Percentiles rank a stretch among this genome's conserved stretches.
Evolutionary conservation across 2,797 vertebrate genomes (phyloP).

Genomic region (Myotis pilosus): DNA sequence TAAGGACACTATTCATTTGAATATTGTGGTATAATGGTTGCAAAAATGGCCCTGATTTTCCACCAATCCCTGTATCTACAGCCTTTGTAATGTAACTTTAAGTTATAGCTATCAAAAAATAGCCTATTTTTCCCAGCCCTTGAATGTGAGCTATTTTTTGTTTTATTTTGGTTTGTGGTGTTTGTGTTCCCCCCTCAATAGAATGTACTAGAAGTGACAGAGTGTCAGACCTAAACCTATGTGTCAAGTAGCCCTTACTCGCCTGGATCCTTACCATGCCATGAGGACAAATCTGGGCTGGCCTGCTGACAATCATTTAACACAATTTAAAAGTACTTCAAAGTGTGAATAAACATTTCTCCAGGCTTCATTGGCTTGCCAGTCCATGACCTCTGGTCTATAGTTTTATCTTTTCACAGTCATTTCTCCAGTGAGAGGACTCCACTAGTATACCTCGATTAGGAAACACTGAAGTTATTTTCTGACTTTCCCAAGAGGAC

Average conservation of each 20-base stretch:
- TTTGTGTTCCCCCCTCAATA: not conserved
- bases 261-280: not conserved
- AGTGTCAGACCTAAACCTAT: not conserved
- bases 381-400: not conserved
- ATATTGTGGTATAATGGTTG: not conserved
- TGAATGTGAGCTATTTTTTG: not conserved
- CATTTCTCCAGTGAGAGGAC: not conserved
- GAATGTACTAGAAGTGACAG: not conserved
- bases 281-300: not conserved
- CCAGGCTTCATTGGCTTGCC: not conserved
- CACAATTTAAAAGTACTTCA: not conserved
- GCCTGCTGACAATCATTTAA: not conserved
- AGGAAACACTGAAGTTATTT: not conserved
- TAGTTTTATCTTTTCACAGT: not conserved
- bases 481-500: not conserved
- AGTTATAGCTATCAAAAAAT: not conserved
- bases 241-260: not conserved
- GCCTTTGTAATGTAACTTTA: not conserved
- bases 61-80: not conserved
- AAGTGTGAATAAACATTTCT: not conserved
- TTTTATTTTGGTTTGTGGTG: not conserved
- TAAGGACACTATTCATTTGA: not conserved
- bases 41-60: not conserved
- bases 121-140: not conserved
- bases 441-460: not conserved